A percentile compares a stretch with the other conserved stretches of the same genome.
These are phyloP conservation scores for Drosophila gaucha DNA, from an alignment of 2,888 invertebrate species.

Conservation along the genomic window DNA sequence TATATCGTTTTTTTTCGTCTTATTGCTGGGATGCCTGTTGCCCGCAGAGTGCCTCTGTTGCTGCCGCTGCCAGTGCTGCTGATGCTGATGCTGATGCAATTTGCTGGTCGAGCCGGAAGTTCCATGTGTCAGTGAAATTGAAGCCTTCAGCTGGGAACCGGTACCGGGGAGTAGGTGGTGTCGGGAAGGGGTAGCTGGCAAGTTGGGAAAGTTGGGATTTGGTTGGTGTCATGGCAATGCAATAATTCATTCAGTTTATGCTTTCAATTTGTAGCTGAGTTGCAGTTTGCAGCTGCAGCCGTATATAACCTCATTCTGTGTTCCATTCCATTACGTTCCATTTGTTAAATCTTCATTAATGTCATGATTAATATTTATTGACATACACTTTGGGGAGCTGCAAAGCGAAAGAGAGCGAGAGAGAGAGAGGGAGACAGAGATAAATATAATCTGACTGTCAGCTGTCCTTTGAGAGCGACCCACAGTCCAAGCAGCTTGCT, in stretches of 20 bases:
- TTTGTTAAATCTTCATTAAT: constrained; percentile 81
- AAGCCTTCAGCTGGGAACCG: constrained; percentile 38
- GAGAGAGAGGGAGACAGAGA: neutral
- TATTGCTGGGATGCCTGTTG: constrained; percentile 35
- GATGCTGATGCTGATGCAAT: constrained; percentile 63
- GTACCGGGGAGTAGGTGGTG: neutral
- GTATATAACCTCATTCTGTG: neutral
- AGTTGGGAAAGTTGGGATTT: constrained; percentile 4
- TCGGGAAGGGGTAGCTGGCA: neutral
- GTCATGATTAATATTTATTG: constrained; percentile 82
- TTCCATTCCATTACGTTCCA: neutral
- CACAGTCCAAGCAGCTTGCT: neutral
- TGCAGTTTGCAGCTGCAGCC: constrained; percentile 14
- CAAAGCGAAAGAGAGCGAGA: too few species aligned
- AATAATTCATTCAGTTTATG: constrained; percentile 46
- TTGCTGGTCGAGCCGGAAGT: constrained; percentile 73
- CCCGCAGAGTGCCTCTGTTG: constrained; percentile 49
- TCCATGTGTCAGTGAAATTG: constrained; percentile 70
- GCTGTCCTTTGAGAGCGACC: constrained; percentile 1
- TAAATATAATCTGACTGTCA: constrained; percentile 18
- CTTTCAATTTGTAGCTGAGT: constrained; percentile 33
- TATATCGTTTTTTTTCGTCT: constrained; percentile 16
- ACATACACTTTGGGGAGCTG: constrained; percentile 18
- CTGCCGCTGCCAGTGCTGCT: constrained; percentile 1
- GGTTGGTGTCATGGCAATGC: constrained; percentile 38